Percentiles rank a stretch among this genome's conserved stretches.
These are phyloP conservation scores for Varanus komodoensis DNA, from an alignment of 2,113 vertebrate genomes.

Conservation along the genomic window DNA sequence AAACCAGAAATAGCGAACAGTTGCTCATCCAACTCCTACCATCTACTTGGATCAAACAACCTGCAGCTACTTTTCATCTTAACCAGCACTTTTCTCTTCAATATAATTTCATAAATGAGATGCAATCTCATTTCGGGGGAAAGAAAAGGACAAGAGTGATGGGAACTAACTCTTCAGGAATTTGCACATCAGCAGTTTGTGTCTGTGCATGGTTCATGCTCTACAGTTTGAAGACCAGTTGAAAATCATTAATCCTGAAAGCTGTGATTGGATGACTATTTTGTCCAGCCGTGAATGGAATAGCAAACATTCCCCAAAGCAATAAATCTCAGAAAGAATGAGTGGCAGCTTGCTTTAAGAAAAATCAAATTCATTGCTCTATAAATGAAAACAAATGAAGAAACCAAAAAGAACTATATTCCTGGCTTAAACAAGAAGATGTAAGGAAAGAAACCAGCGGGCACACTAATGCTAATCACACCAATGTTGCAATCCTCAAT, in stretches of 20 bases:
- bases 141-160: neutral
- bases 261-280: neutral
- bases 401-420: neutral
- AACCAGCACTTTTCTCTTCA: constrained; percentile 4
- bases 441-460: neutral
- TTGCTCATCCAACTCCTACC: neutral
- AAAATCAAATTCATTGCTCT: neutral
- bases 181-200: neutral
- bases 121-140: constrained; percentile 13
- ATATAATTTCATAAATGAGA: neutral
- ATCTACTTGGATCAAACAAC: constrained; percentile 3
- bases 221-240: neutral
- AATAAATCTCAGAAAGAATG: neutral
- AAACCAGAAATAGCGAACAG: neutral
- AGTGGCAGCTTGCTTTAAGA: neutral
- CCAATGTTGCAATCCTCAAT: neutral
- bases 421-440: neutral
- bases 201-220: neutral
- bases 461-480: neutral
- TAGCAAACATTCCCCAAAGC: neutral
- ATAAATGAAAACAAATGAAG: neutral
- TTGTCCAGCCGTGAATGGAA: neutral
- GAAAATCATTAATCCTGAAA: constrained; percentile 11
- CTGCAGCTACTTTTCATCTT: neutral
- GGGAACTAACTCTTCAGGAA: neutral